These are phyloP conservation scores for Idaea dimidiata DNA, from an alignment of 2,888 invertebrate species.

Conservation along the genomic window DNA sequence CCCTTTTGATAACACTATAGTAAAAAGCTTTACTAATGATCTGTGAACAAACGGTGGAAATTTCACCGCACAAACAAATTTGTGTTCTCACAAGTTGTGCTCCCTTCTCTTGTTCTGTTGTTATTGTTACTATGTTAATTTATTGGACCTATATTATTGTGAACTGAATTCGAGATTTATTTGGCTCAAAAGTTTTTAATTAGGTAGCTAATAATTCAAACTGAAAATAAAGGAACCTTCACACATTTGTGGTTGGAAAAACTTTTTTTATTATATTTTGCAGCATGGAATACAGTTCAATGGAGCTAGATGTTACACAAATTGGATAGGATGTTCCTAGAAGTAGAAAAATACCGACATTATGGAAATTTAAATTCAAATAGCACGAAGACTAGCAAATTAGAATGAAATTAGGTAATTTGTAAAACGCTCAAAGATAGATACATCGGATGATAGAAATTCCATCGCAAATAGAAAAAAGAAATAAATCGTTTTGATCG, in stretches of 20 bases:
- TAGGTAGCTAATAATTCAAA: no score
- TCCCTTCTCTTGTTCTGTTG: no score
- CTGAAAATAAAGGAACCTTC: no score
- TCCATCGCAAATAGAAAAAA: constrained; percentile 17
- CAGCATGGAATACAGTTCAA: neutral
- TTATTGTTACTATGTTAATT: no score
- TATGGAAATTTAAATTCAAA: neutral
- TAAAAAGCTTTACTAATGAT: no score
- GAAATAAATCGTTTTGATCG: neutral
- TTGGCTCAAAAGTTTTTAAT: no score
- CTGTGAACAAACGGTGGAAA: no score
- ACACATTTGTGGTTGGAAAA: neutral
- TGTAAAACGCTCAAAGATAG: constrained; percentile 6
- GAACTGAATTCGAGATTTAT: no score
- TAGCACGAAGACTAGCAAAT: neutral
- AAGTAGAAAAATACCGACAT: neutral
- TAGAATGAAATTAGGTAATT: neutral
- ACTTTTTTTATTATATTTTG: neutral
- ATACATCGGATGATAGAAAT: constrained; percentile 13
- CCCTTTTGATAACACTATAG: no score
- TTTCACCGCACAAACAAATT: no score
- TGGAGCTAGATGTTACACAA: neutral
- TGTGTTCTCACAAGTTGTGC: no score
- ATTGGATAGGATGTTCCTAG: neutral
- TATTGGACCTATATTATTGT: no score